These are phyloP conservation scores for Mus spicilegus DNA, from an alignment of 2,113 vertebrate species.

Conservation along the genomic window DNA sequence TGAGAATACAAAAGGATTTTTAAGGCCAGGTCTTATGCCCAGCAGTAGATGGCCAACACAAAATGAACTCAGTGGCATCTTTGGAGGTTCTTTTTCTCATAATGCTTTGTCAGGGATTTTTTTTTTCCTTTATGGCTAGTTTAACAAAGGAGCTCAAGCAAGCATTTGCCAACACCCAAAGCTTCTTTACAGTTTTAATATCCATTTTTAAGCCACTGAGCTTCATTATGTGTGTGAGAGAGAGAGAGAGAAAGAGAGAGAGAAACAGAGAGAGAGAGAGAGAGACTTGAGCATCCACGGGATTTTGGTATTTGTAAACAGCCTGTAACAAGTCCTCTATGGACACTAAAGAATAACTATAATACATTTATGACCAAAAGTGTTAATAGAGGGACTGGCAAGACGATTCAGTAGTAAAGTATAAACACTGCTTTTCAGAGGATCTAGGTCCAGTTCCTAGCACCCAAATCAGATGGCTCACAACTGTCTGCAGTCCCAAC, in stretches of 20 bases:
- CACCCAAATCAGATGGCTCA: neutral
- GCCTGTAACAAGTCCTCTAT: neutral
- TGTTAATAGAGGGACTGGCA: neutral
- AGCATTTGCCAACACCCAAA: neutral
- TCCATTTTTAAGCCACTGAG: neutral
- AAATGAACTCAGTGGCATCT: neutral
- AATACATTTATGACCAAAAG: neutral
- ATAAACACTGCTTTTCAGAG: neutral
- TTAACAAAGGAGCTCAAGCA: neutral
- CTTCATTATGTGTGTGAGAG: too few species aligned
- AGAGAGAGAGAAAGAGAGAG: neutral
- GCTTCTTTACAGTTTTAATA: neutral
- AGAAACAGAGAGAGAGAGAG: neutral
- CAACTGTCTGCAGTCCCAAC: neutral
- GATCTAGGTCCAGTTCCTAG: neutral
- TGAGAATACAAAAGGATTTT: neutral
- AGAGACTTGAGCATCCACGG: neutral
- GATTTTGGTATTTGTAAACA: neutral
- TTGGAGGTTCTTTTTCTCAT: neutral
- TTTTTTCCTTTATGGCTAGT: neutral
- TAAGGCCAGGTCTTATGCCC: neutral
- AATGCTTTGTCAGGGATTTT: neutral
- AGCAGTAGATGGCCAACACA: neutral
- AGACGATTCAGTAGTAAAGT: neutral
- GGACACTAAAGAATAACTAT: neutral